phyloP scores from a whole-genome alignment of 2,113 vertebrate genomes.

The Chlamydotis undulata region DNA sequence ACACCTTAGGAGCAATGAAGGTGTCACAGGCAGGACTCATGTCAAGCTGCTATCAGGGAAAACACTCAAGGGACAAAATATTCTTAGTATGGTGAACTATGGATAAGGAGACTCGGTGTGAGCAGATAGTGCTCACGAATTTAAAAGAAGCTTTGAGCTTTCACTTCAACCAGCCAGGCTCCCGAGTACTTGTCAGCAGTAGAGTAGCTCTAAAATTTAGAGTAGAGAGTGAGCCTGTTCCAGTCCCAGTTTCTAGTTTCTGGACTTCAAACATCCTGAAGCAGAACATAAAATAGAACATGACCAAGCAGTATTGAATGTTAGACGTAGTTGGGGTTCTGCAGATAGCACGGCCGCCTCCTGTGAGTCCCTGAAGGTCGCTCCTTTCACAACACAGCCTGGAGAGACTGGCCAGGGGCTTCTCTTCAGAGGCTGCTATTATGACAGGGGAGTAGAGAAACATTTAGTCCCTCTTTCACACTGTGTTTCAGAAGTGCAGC shows the following conservation, averaged over 20 bases:
- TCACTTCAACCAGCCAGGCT: not conserved
- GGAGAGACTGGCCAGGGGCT: not conserved
- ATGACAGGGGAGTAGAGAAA: not conserved
- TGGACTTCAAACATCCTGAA: not conserved
- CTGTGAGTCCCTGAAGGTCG: not conserved
- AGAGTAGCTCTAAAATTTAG: slow-evolving; percentile 9
- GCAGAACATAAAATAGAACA: not conserved
- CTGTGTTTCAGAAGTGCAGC: not conserved
- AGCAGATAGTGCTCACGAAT: not conserved
- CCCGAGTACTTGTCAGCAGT: not conserved
- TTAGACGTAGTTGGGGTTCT: not conserved
- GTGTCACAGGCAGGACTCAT: fast-evolving
- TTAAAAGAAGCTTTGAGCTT: not conserved
- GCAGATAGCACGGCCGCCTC: not conserved
- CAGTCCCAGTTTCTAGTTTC: not conserved
- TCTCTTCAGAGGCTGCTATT: not conserved
- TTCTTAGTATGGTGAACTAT: not conserved
- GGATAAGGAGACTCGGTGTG: not conserved
- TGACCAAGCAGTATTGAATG: not conserved
- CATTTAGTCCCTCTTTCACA: not conserved
- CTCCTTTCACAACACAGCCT: not conserved
- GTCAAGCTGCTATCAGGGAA: not conserved
- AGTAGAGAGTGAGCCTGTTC: not conserved
- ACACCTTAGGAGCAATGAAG: not conserved
- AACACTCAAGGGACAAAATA: not conserved